Base-by-base conservation (phyloP, 2,888 invertebrate genomes). In the Cenopis cana region DNA sequence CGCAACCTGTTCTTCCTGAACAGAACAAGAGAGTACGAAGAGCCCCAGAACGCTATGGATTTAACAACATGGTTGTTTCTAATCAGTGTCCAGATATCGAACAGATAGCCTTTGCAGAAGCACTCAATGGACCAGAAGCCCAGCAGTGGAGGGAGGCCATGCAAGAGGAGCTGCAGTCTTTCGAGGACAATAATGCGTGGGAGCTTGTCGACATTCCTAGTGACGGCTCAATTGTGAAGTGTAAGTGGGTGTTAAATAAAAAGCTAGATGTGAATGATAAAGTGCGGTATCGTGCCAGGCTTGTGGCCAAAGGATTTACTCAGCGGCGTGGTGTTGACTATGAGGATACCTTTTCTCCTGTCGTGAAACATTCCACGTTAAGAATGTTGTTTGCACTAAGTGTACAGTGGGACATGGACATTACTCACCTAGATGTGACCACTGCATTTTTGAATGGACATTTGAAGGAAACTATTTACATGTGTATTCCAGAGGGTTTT, bases 51-150 rank as follows among this genome's bases (percentile, higher is more conserved):
- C 50, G 50, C 18, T 50, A 50, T 50, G 50, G 50, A 17, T 50
- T 50, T 50, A 41, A 5, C 29, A 29, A 29, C 50, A 18, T 50
- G 50, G 50, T 50, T 50, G 50, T 50, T 50, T 8, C 50, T 5
- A 50, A 50, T 50, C 5, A 3, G 5, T 17, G 18, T 50, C 50
- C 50, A 18, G 50, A 50, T 6, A 18, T 50, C 18, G 50, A 50
- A 18, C 50, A 50, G 17, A 50, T 50, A 17, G 50, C 18, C 8
- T 50, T 50, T 50, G 18, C 17, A 50, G 50, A 50, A 50, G 50
- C 50, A 17, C 50, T 50, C 11, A 18, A 50, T 17, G 50, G 50
- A 50, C 50, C 50, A 50, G 50, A 50, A 50, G 50, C 50, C 50
- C 2, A 50, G 50, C 50, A 17, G 50, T 50, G 17, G 50, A 50